Percentiles rank a stretch among this genome's conserved stretches.
phyloP scores from a whole-genome alignment of 1,140 invertebrate species.

The Physella acuta region DNA sequence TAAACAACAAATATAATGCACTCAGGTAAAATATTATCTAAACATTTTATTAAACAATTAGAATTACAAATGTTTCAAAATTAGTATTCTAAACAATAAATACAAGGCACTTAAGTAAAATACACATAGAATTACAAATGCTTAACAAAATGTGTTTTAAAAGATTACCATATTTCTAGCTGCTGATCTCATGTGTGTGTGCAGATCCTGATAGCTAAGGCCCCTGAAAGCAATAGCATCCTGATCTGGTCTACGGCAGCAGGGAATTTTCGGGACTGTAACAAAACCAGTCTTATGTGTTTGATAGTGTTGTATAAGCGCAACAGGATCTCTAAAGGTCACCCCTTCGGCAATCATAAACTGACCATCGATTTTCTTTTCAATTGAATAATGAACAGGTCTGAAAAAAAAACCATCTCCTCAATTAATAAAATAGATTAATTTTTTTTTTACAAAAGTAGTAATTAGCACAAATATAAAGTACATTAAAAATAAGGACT shows the following conservation, averaged over 20 bases:
- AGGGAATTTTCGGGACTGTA: constrained; percentile 53
- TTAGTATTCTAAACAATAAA: background rate
- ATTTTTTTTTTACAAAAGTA: background rate
- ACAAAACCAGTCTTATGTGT: constrained; percentile 51
- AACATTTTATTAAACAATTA: background rate
- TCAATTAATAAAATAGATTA: background rate
- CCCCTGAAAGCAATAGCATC: constrained; percentile 60
- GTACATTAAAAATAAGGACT: background rate
- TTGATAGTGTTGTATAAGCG: constrained; percentile 54
- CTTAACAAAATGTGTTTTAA: no score
- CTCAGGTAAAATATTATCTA: background rate
- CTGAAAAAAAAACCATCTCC: constrained; percentile 29
- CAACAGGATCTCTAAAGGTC: constrained; percentile 53
- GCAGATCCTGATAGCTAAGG: constrained; percentile 58
- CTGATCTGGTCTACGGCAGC: constrained; percentile 50
- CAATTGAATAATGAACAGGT: constrained; percentile 58
- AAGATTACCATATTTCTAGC: constrained; percentile 47
- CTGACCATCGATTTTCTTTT: constrained; percentile 54
- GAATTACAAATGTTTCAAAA: background rate
- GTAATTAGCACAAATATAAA: background rate
- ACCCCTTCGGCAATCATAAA: constrained; percentile 54
- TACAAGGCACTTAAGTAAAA: background rate
- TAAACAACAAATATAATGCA: no score
- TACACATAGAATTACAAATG: no score
- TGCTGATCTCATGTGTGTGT: constrained; percentile 53